Evolutionary conservation across 1,140 invertebrate genomes (phyloP), one percentile per base, ranked within the genome.

Genomic region (Melipona quadrifasciata): DNA sequence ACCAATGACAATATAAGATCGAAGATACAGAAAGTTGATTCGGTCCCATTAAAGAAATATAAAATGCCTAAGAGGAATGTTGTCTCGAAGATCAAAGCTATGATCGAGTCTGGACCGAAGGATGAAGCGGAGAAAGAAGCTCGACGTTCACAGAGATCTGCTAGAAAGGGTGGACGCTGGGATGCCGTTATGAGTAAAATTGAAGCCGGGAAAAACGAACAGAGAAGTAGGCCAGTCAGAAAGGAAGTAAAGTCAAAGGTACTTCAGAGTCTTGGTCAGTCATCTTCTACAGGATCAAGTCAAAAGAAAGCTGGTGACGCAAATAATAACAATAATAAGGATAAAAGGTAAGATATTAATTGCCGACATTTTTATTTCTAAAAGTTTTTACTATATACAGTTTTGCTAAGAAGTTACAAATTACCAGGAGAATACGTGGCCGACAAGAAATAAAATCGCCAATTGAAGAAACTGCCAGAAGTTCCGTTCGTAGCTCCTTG

Each of bases 211-310:
- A 97, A 97, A 90, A 95, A 94, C 34, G 96, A 97, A 88, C 96
- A 96, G 84, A 96, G 96, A 91, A 95, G 94, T n/a, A 97, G 97
- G 87, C 95, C 94, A 0, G 92, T 95, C 17, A 96, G 96, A 73
- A 98, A 97, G 92, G 97, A 98, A 92, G 96, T 98, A 47, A 98
- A 98, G 92, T 97, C 97, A 6, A 97, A 97, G 94, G 96, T 98
- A 51, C 93, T 95, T 24, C 94, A 94, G 55, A 92, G 88, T 68
- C 79, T 94, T 34, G 88, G 89, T 19, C 92, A 88, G 27, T 86
- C 91, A 19, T 75, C 92, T 11, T 64, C 91, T 17, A 78, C 92
- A 14, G 88, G 87, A 47, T 89, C 92, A 3, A 90, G 87, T 0
- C 92, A 86, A 83, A 85, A 92, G 88, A 88, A 88, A 51, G 75